Percentiles rank a stretch among this genome's conserved stretches.
phyloP scores from a whole-genome alignment of 2,113 vertebrate genomes.

The Gulo gulo region DNA sequence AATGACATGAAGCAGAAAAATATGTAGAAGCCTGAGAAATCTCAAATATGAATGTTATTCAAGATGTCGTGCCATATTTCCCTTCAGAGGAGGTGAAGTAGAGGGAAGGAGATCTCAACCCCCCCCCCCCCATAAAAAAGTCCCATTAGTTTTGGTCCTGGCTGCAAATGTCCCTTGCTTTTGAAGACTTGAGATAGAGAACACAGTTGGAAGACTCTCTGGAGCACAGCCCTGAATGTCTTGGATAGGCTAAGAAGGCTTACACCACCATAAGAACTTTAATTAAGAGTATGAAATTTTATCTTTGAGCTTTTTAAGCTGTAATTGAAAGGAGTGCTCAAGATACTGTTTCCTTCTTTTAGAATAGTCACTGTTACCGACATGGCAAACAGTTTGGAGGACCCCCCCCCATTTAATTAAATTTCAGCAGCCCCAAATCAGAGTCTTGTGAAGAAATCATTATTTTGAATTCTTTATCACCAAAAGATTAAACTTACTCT shows the following conservation, averaged over 20 bases:
- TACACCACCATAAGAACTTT: not conserved
- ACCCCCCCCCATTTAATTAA: not conserved
- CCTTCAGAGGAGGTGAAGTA: not conserved
- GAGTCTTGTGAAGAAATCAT: not conserved
- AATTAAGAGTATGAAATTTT: not conserved
- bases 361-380: not conserved
- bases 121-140: not conserved
- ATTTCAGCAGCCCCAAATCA: not conserved
- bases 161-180: not conserved
- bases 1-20: slow-evolving; percentile 17
- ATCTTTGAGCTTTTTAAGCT: not conserved
- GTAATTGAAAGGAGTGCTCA: not conserved
- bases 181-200: not conserved
- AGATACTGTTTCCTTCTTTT: not conserved
- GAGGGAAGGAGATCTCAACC: not conserved
- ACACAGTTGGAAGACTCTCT: not conserved
- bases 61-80: not conserved
- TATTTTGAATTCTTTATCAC: not conserved
- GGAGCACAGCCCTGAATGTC: not conserved
- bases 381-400: not conserved
- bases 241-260: not conserved
- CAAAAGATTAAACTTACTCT: not conserved
- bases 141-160: not conserved
- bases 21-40: slow-evolving; percentile 30
- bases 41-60: slow-evolving; percentile 37